These are phyloP conservation scores for Coregonus clupeaformis DNA, from an alignment of 2,113 vertebrate species.

Conservation along the genomic window DNA sequence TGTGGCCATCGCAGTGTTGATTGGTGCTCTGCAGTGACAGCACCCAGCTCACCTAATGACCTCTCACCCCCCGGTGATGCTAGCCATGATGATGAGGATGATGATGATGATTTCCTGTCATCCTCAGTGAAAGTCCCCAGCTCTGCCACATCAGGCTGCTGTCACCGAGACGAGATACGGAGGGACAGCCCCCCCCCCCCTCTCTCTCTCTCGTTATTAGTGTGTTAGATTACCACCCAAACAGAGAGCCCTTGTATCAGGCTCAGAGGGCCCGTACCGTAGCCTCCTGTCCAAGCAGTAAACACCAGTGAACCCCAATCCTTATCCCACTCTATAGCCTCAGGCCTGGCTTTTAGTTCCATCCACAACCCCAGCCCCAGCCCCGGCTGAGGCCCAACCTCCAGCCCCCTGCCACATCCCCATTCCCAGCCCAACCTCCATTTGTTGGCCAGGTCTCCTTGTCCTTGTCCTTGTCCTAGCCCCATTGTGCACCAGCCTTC, in stretches of 20 bases:
- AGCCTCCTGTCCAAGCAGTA: no score
- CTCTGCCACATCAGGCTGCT: conserved; percentile 49
- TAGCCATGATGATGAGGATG: conserved; percentile 11
- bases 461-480: no score
- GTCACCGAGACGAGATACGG: conserved; percentile 71
- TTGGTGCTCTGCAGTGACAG: conserved; percentile 9
- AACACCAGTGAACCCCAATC: no score
- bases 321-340: no score
- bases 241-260: conserved; percentile 77
- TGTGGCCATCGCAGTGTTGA: background rate
- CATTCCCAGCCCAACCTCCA: background rate
- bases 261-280: conserved; percentile 68
- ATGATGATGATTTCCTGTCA: conserved; percentile 10
- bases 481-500: background rate
- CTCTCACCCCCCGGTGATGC: background rate
- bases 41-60: background rate
- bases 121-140: conserved; percentile 17
- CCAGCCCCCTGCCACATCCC: conserved; percentile 1
- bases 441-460: no score
- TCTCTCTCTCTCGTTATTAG: conserved; percentile 76
- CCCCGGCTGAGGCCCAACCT: background rate
- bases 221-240: conserved; percentile 87
- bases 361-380: background rate
- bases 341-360: conserved; percentile 64
- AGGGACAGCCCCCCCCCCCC: conserved; percentile 66